These are phyloP conservation scores for Desmodus rotundus DNA, from an alignment of 2,113 vertebrate species.

Conservation along the genomic window DNA sequence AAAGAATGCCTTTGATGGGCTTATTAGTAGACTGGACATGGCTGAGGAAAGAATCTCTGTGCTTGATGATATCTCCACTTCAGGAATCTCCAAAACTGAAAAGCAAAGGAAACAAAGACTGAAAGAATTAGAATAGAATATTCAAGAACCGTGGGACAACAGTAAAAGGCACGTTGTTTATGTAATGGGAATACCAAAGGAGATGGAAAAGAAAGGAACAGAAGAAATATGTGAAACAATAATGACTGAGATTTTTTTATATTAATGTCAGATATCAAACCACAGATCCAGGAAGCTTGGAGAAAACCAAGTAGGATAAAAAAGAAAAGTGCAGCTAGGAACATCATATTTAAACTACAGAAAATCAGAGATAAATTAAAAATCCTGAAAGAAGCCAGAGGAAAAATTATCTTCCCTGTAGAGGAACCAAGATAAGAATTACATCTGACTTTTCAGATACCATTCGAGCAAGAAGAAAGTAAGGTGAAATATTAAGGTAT, in stretches of 20 bases:
- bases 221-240: not conserved
- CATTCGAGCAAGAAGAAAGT: not conserved
- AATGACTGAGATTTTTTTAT: not conserved
- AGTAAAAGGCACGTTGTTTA: not conserved
- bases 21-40: not conserved
- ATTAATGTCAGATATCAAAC: not conserved
- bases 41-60: not conserved
- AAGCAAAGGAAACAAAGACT: not conserved
- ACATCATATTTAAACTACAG: not conserved
- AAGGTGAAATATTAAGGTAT: not conserved
- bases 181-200: not conserved
- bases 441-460: not conserved
- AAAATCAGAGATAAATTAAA: not conserved
- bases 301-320: not conserved
- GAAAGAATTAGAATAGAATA: not conserved
- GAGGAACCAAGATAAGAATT: not conserved
- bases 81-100: not conserved
- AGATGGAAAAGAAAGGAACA: not conserved
- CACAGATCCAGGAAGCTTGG: not conserved
- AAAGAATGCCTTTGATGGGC: not conserved
- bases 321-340: not conserved
- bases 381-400: not conserved
- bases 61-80: not conserved
- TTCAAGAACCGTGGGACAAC: not conserved
- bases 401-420: not conserved